Evolutionary conservation across 2,797 vertebrate genomes (phyloP).

Genomic region (Malacoraja senta): DNA sequence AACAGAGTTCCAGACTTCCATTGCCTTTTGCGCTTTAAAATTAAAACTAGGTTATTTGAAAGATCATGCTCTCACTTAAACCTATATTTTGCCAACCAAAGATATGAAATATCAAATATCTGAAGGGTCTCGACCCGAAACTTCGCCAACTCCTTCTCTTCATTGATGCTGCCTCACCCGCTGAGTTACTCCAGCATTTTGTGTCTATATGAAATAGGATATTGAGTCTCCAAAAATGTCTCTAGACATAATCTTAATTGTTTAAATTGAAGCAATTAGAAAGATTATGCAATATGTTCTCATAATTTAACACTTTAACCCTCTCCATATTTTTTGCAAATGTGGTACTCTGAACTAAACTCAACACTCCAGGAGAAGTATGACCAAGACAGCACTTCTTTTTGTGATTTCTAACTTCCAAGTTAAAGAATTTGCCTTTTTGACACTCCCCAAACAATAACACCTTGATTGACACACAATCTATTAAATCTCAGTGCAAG

Average conservation of each 20-base stretch:
- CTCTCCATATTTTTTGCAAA: background rate
- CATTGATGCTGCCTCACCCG: no score
- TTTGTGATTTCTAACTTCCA: background rate
- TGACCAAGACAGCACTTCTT: background rate
- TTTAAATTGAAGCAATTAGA: no score
- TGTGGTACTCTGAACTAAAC: background rate
- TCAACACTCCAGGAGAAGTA: background rate
- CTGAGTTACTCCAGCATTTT: no score
- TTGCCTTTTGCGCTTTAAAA: background rate
- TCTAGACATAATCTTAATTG: background rate
- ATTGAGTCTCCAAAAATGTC: background rate
- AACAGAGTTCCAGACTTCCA: background rate
- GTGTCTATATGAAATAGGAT: background rate
- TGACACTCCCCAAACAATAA: background rate
- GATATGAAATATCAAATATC: background rate
- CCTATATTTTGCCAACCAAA: background rate
- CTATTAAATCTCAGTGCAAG: background rate
- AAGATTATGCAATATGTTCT: no score
- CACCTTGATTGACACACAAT: background rate
- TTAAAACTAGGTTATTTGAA: background rate
- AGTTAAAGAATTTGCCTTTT: background rate
- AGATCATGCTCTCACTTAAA: background rate
- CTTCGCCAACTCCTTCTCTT: no score
- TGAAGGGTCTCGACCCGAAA: no score
- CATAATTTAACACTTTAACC: background rate